Base-by-base conservation (phyloP, 2,113 vertebrate genomes). In the Microcebus jonahi region DNA sequence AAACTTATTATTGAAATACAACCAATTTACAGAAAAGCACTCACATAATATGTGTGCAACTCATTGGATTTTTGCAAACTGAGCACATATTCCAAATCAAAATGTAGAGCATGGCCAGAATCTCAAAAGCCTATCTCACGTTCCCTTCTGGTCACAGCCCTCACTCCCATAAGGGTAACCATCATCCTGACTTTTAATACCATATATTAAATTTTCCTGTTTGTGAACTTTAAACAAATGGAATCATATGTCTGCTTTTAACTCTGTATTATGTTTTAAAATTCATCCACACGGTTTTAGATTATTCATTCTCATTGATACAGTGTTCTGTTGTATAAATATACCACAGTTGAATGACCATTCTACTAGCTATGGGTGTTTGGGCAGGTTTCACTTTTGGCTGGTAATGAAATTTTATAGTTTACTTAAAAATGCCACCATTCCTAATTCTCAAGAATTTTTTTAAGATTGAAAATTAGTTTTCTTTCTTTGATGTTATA, bases 401-500 rank as follows among this genome's bases (percentile, higher is more conserved):
- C 77, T 81, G 39, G 29, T 71, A 13, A 76, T 67, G 36, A 36
- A 65, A 92, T 70, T 93, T 81, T 75, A 81, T 45, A 75, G 82
- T 59, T 92, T 67, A 71, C 67, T 83, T 88, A 90, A 94, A 67
- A 84, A 50, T 63, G 70, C 34, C 77, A 88, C 8, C 23, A 53
- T 90, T 90, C 17, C 11, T 81, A 57, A 87, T 77, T 86, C 50
- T 96, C 70, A 76, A 45, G n/a, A 92, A 84, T 81, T 83, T 84
- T 59, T 80, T 12, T 88, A 73, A 53, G 61, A 83, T 23, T 59
- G 17, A 88, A 97, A 90, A 73, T 77, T 63, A 82, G 18, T 71
- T 88, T 63, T 57, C 45, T 85, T 67, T 71, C 45, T 97, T 77
- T 68, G 36, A 67, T 88, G 92, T 88, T 80, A 67, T 71, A 57